phyloP scores from a whole-genome alignment of 2,113 vertebrate genomes.

The Gallinago undulata region DNA sequence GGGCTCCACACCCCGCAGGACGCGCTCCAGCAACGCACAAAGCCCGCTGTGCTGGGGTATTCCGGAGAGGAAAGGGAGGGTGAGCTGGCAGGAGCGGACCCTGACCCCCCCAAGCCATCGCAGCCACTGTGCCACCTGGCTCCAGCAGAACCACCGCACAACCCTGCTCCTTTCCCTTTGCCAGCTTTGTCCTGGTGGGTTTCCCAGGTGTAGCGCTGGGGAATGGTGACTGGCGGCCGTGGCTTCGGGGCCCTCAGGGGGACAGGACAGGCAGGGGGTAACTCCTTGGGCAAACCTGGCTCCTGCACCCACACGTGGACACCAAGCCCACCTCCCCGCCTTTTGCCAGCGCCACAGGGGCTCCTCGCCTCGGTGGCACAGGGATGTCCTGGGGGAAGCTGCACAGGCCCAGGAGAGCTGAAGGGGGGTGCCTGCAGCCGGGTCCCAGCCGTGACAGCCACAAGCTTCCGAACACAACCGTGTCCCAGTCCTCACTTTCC shows the following conservation, averaged over 20 bases:
- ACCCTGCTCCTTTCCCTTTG: not conserved
- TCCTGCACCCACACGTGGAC: rapidly evolving
- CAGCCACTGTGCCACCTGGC: rapidly evolving
- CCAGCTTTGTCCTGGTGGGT: rapidly evolving
- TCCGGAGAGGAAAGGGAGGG: not conserved
- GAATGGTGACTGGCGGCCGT: rapidly evolving
- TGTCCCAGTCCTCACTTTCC: rapidly evolving
- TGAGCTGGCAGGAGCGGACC: rapidly evolving
- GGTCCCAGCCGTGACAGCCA: rapidly evolving
- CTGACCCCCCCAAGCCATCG: not conserved
- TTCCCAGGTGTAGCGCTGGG: not conserved
- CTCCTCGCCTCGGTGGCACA: rapidly evolving
- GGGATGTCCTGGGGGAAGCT: not conserved
- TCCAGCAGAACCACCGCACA: not conserved
- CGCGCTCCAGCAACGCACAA: not conserved
- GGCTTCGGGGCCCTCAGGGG: no score
- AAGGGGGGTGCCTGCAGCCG: no score
- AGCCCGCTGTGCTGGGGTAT: not conserved
- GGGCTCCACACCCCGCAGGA: not conserved
- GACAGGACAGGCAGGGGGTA: not conserved
- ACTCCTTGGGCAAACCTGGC: not conserved
- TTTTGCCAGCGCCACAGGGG: not conserved
- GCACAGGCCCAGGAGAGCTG: not conserved
- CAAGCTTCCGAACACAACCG: rapidly evolving
- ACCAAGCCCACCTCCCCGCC: not conserved